Evolutionary conservation across 1,140 invertebrate genomes (phyloP).

Genomic region (Agrilus planipennis): DNA sequence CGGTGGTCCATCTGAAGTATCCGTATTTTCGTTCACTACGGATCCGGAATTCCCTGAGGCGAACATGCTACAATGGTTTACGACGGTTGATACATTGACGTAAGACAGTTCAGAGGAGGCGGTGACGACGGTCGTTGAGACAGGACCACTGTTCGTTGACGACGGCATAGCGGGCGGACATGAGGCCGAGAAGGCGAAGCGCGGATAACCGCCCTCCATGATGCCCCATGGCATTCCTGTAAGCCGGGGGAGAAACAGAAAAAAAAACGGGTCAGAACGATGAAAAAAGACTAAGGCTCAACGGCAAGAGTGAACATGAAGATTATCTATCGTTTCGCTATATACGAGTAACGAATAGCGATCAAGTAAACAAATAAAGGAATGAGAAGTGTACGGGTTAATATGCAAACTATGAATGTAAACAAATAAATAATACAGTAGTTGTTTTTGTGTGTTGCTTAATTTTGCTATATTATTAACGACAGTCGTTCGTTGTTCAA

Average conservation of each 20-base stretch:
- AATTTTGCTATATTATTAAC: too few relatives aligned
- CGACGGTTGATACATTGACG: conserved; percentile 7
- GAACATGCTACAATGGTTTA: background rate
- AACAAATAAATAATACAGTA: too few relatives aligned
- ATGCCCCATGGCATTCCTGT: conserved; percentile 59
- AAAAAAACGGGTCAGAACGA: too few relatives aligned
- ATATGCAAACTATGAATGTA: too few relatives aligned
- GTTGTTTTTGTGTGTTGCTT: too few relatives aligned
- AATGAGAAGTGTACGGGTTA: too few relatives aligned
- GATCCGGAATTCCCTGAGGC: too few relatives aligned
- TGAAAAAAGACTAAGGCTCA: conserved; percentile 31
- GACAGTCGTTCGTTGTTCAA: too few relatives aligned
- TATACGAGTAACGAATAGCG: background rate
- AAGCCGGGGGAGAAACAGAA: conserved; percentile 31
- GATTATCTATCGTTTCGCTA: background rate
- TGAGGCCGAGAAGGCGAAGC: conserved; percentile 43
- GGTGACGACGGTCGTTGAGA: background rate
- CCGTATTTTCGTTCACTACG: too few relatives aligned
- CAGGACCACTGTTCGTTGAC: conserved; percentile 15
- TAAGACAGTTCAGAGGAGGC: conserved; percentile 4
- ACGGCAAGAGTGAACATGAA: conserved; percentile 29
- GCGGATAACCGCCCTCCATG: conserved; percentile 43
- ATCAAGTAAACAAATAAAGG: too few relatives aligned
- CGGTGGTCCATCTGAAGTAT: conserved; percentile 36
- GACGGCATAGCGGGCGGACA: too few relatives aligned